A percentile compares a stretch with the other conserved stretches of the same genome.
These are phyloP conservation scores for Morus bassanus DNA, from an alignment of 2,797 vertebrate genomes.

Conservation along the genomic window DNA sequence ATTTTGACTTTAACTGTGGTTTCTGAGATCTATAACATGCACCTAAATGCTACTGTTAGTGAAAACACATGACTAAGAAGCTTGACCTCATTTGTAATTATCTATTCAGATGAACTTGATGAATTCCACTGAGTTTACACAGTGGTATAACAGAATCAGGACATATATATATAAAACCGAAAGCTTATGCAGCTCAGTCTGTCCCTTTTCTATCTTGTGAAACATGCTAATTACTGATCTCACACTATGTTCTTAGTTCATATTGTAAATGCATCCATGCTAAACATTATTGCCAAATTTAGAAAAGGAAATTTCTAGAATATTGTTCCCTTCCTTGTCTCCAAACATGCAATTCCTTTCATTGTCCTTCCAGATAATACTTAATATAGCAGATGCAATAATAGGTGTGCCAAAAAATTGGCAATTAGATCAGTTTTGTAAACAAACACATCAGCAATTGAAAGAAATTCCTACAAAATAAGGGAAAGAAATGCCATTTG, in stretches of 20 bases:
- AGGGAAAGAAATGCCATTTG: background rate
- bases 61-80: background rate
- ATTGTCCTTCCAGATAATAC: background rate
- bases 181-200: background rate
- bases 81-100: background rate
- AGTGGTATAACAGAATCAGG: background rate
- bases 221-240: background rate
- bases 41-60: background rate
- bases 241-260: background rate
- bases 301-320: background rate
- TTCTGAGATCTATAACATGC: background rate
- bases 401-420: background rate
- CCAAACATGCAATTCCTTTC: background rate
- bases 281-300: background rate
- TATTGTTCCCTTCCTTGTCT: background rate
- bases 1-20: background rate
- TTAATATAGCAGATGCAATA: background rate
- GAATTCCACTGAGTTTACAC: background rate
- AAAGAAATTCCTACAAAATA: background rate
- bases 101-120: background rate
- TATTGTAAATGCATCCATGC: background rate
- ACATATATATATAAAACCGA: background rate
- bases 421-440: background rate
- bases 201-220: background rate
- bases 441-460: background rate